Evolutionary conservation across 2,888 invertebrate genomes (phyloP).

Genomic region (Heliothis peltigera): DNA sequence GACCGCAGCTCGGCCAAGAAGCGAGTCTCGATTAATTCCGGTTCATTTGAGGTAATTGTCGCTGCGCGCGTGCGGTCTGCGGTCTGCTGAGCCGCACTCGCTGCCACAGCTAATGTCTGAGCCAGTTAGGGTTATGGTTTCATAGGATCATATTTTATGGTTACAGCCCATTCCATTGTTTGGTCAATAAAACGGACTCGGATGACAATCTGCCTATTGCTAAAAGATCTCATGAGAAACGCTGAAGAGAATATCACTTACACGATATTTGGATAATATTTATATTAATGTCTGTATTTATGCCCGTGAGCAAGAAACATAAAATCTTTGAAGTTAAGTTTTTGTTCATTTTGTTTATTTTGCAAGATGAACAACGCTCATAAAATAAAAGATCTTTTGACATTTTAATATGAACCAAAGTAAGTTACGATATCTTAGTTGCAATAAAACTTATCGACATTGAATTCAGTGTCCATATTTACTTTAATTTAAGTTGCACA

Average conservation of each 20-base stretch:
- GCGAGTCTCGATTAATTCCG: constrained; percentile 89
- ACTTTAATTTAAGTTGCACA: constrained; percentile 39
- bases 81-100: constrained; percentile 69
- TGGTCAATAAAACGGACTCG: neutral
- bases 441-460: neutral
- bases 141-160: constrained; percentile 53
- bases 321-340: too few species aligned
- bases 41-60: constrained; percentile 90
- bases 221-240: too few species aligned
- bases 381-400: too few species aligned
- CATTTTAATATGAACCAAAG: too few species aligned
- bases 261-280: too few species aligned
- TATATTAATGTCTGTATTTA: too few species aligned
- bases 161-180: constrained; percentile 17
- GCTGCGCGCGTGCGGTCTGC: constrained; percentile 83
- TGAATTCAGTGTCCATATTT: constrained; percentile 6
- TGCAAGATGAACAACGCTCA: too few species aligned
- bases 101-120: constrained; percentile 62
- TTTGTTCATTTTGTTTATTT: too few species aligned
- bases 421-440: too few species aligned
- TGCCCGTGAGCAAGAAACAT: too few species aligned
- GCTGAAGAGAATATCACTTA: too few species aligned
- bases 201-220: too few species aligned
- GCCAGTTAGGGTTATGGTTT: constrained; percentile 58
- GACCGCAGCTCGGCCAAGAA: constrained; percentile 89